Base-by-base conservation (phyloP, 2,113 vertebrate species). In the Pycnonotus jocosus region DNA sequence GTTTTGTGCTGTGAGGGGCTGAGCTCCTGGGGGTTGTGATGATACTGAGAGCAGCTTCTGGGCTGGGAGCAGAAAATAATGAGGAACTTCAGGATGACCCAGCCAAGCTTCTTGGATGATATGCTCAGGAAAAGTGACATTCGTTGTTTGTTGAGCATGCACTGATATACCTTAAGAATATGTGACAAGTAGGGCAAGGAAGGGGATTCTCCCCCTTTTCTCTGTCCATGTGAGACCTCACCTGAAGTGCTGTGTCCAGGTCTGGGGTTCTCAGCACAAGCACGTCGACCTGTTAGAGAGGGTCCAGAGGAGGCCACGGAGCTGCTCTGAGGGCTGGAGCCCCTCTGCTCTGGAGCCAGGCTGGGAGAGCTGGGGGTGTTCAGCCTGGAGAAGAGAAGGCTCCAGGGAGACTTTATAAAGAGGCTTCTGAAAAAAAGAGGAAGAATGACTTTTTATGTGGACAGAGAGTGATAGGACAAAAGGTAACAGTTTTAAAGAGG, bases 121-220 rank as follows among this genome's bases (percentile, higher is more conserved):
- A 40, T 3, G 3, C 38, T 27, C 9, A 12, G n/a, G 57, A 3
- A 0, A 57, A 37, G 31, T 31, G 17, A 7, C 70, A 42, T 58
- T 31, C 21, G 3, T 2, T 50, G 42, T 62, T 44, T 22, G 45
- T 53, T 62, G 28, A 30, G 14, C 15, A 3, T 37, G 35, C 24
- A 1, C 11, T 70, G 42, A 40, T 1, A 0, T 11, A 16, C 54
- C 64, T 61, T 25, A 14, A 37, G 25, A 35, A 22, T 54, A 30
- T 8, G 30, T 27, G 62, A 40, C 38, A 51, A 31, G n/a, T 38
- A 40, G 45, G 16, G 11, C 21, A n/a, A 20, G 35, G 35, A 12
- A 27, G 54, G 8, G 12, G 31, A 37, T 77, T 62, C 35, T 77
- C 22, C 25, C 21, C 8, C 7, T 61, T n/a, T 54, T 40, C 30